phyloP scores from a whole-genome alignment of 2,113 vertebrate species.

The Pelvicachromis taeniatus region DNA sequence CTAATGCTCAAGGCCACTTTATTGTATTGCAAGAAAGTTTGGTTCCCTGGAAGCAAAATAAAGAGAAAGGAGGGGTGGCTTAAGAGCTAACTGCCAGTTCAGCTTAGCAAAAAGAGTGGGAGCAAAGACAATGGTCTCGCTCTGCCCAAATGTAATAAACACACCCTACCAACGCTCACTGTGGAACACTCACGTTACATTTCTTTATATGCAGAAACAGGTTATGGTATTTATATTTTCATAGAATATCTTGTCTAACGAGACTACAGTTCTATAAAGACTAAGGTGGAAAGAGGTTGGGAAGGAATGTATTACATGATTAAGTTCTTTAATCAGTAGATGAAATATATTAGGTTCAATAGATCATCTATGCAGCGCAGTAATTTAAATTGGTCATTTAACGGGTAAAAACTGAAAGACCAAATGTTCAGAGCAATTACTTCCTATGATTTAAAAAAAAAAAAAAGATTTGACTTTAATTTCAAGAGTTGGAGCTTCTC shows the following conservation, averaged over 20 bases:
- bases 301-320: too few relatives aligned
- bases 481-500: too few relatives aligned
- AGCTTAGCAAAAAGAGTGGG: not conserved
- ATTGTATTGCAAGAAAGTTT: not conserved
- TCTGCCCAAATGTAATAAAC: not conserved
- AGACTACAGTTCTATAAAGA: not conserved
- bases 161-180: not conserved
- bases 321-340: too few relatives aligned
- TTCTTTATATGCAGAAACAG: not conserved
- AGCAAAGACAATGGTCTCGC: not conserved
- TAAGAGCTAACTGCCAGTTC: not conserved
- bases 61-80: not conserved
- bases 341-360: too few relatives aligned
- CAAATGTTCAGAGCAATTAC: too few relatives aligned
- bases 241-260: not conserved
- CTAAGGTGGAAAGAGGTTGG: not conserved
- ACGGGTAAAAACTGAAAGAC: too few relatives aligned
- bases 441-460: too few relatives aligned
- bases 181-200: not conserved
- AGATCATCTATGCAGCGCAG: too few relatives aligned
- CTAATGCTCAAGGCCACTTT: not conserved
- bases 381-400: too few relatives aligned
- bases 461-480: too few relatives aligned
- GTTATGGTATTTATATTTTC: not conserved
- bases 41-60: not conserved